Conservation (phyloP, 2,113 vertebrate genomes). For the Lepidothrix coronata region DNA sequence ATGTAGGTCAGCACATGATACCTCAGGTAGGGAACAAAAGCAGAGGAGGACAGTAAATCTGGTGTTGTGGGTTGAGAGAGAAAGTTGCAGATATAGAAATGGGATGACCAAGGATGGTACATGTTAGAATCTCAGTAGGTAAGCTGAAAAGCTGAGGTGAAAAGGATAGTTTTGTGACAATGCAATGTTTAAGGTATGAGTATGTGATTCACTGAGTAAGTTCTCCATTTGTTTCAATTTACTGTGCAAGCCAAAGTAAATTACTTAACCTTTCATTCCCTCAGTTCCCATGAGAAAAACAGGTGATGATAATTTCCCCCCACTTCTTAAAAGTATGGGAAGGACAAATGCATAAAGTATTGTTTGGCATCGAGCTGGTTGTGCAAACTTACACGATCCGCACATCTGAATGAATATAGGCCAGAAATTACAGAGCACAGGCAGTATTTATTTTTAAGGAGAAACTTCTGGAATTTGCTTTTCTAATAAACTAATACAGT, state of each 20-base stretch:
- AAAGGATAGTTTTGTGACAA: not conserved
- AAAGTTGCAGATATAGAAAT: not conserved
- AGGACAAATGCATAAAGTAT: not conserved
- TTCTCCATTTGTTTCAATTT: not conserved
- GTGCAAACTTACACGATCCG: not conserved
- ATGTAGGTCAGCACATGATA: not conserved
- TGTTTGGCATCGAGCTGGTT: not conserved
- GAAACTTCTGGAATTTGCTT: not conserved
- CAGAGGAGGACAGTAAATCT: not conserved
- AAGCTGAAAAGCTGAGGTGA: not conserved
- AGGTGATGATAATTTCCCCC: not conserved
- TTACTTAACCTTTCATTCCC: not conserved
- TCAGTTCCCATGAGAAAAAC: not conserved
- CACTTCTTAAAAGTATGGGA: not conserved
- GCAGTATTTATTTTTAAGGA: not conserved
- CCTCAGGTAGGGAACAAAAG: not conserved
- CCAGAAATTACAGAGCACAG: not conserved
- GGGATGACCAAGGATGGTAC: not conserved
- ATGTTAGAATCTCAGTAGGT: not conserved
- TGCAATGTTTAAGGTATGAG: not conserved
- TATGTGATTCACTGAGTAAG: not conserved
- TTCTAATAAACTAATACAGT: not conserved
- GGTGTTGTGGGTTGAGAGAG: not conserved
- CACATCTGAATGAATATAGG: not conserved
- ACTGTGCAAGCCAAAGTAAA: not conserved